A percentile compares a stretch with the other conserved stretches of the same genome.
These are phyloP conservation scores for Bradypus variegatus DNA, from an alignment of 2,797 vertebrate genomes.

Conservation along the genomic window DNA sequence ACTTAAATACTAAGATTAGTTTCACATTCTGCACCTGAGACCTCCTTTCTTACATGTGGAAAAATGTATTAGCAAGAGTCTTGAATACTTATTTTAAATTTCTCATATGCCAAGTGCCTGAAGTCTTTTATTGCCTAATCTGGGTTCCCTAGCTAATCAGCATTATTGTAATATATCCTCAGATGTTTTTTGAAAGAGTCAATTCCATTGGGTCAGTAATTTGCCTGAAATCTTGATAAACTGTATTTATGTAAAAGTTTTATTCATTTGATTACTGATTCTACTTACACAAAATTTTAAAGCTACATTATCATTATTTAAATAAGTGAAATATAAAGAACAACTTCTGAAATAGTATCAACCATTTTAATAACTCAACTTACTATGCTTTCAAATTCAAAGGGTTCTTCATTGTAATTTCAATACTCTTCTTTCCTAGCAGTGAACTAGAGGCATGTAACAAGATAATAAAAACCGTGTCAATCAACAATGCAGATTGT, in stretches of 20 bases:
- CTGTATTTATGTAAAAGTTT: neutral
- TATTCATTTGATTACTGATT: neutral
- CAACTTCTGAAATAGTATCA: neutral
- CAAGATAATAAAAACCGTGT: neutral
- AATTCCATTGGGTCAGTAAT: neutral
- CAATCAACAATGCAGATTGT: neutral
- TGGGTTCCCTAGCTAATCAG: neutral
- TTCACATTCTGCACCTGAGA: conserved; percentile 39
- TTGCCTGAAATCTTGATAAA: neutral
- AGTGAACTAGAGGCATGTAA: neutral
- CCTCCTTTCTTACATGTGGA: neutral
- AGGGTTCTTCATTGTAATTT: neutral
- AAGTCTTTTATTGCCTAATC: conserved; percentile 21
- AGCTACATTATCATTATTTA: neutral
- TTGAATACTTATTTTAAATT: conserved; percentile 47
- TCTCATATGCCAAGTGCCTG: neutral
- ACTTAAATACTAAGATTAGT: conserved; percentile 25
- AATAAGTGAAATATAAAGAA: neutral
- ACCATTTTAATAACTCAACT: conserved; percentile 8
- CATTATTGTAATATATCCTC: neutral
- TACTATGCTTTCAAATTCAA: neutral
- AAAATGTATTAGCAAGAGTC: neutral
- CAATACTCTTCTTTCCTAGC: neutral
- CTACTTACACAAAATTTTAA: neutral
- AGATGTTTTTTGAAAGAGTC: neutral